These are phyloP conservation scores for Brachionus paranguensis DNA, from an alignment of 1,140 invertebrate genomes.

Conservation along the genomic window DNA sequence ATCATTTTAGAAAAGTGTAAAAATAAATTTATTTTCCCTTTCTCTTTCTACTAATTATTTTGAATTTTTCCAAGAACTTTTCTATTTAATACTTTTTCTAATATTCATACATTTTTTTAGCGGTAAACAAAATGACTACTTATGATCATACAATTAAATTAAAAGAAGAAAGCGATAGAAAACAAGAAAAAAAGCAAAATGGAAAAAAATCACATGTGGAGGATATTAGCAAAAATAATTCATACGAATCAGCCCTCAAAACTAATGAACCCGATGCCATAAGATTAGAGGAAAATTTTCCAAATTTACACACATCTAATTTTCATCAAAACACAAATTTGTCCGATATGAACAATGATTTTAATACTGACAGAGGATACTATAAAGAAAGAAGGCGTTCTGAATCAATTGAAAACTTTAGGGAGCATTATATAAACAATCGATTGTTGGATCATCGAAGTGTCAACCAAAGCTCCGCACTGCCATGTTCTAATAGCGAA, in stretches of 20 bases:
- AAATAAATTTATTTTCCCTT: no score
- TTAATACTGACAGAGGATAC: not conserved
- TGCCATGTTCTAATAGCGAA: not conserved
- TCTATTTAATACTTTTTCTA: no score
- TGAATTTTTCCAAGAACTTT: no score
- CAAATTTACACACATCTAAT: not conserved
- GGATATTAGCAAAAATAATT: not conserved
- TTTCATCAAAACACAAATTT: not conserved
- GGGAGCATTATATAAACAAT: no score
- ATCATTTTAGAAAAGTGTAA: no score
- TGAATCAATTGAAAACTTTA: not conserved
- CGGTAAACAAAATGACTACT: conserved; percentile 24
- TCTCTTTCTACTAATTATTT: no score
- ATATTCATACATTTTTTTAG: no score
- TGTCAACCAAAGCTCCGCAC: not conserved
- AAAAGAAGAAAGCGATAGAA: not conserved
- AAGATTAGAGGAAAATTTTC: not conserved
- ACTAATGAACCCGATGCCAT: not conserved
- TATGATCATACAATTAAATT: conserved; percentile 21
- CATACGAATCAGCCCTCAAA: not conserved
- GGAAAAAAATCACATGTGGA: not conserved
- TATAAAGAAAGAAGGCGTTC: not conserved
- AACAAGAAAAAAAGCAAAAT: not conserved
- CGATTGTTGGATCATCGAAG: not conserved
- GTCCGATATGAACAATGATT: not conserved